Evolutionary conservation across 30 jellyfish, hydroid and myxozoan species (phyloP).

Genomic region (Cassiopea xamachana): DNA sequence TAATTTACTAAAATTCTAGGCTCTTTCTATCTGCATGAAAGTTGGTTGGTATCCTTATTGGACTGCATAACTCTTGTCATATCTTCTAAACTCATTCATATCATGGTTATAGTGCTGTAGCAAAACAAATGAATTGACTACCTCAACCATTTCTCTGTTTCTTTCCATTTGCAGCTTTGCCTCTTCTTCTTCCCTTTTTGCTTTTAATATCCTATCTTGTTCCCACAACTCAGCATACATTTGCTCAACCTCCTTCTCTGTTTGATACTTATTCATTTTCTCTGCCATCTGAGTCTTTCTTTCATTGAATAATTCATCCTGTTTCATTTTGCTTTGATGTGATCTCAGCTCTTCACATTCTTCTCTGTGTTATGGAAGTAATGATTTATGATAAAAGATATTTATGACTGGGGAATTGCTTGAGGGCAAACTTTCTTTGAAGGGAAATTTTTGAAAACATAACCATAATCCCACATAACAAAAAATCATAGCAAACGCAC

Average conservation of each 20-base stretch:
- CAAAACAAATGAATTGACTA: neutral
- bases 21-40: too few species aligned
- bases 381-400: too few species aligned
- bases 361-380: conserved; percentile 57
- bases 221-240: conserved; percentile 87
- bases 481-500: neutral
- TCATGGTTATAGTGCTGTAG: neutral
- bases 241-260: conserved; percentile 64
- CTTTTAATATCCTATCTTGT: conserved; percentile 78
- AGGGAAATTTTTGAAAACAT: neutral
- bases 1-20: too few species aligned
- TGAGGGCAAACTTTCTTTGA: neutral
- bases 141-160: conserved; percentile 80
- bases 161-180: conserved; percentile 73
- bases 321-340: conserved; percentile 59
- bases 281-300: conserved; percentile 73
- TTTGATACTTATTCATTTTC: conserved; percentile 39
- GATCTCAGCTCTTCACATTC: conserved; percentile 92
- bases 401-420: neutral
- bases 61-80: too few species aligned
- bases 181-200: conserved; percentile 78
- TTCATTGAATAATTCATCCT: conserved; percentile 79
- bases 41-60: too few species aligned
- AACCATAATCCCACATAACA: neutral
- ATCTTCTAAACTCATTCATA: too few species aligned